Conservation (phyloP, 2,113 vertebrate species). For the Alethe castanea region DNA sequence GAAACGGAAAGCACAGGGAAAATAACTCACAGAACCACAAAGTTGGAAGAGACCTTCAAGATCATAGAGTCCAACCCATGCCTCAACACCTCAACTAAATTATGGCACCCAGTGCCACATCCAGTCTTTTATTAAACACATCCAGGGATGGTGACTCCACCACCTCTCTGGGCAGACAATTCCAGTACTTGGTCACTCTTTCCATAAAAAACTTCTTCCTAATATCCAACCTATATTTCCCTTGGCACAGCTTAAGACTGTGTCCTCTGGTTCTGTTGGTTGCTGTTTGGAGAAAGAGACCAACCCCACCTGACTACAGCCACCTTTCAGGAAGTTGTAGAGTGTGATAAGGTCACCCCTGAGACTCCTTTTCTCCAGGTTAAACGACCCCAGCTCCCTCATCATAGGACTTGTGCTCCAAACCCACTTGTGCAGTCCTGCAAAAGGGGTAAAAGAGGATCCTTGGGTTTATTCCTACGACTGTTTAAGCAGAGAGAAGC, state of each 20-base stretch:
- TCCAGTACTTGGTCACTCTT: background rate
- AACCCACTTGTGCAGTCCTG: background rate
- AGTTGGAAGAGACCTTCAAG: background rate
- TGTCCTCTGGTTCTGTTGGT: background rate
- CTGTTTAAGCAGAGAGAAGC: background rate
- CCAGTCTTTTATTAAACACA: background rate
- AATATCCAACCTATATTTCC: background rate
- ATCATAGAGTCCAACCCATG: background rate
- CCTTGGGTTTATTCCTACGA: background rate
- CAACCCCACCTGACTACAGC: fast-evolving
- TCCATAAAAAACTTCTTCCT: background rate
- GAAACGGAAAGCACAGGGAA: background rate
- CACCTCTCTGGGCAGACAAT: background rate
- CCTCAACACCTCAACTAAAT: background rate
- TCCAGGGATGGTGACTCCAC: background rate
- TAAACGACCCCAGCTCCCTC: background rate
- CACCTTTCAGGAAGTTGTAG: background rate
- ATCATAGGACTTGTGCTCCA: background rate
- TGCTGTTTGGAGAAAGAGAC: background rate
- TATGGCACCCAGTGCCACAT: fast-evolving
- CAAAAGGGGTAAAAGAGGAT: background rate
- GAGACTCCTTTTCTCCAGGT: background rate
- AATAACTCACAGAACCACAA: background rate
- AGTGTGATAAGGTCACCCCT: no score
- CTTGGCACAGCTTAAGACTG: fast-evolving